Base-by-base conservation (phyloP, 2,797 vertebrate genomes). In the Melanotaenia nigrans region DNA sequence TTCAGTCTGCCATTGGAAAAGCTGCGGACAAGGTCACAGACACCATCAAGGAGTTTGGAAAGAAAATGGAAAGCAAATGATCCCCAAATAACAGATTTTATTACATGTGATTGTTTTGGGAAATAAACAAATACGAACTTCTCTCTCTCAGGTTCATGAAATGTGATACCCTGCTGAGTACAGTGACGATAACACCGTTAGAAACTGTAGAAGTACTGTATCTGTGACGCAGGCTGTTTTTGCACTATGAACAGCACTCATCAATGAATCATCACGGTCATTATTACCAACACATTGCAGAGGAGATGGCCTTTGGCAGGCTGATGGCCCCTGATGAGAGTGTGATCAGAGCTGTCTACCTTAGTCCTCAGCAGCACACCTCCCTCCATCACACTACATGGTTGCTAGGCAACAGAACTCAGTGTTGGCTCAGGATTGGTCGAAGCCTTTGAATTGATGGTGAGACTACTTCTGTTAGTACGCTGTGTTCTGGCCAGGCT, bases 391-490 rank as follows among this genome's bases (percentile, higher is more conserved):
- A 79, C 87, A 90, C 84, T 69, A 86, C 57, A 58, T 0, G 68
- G 96, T 97, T 96, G 96, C 96, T 92, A 95, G 89, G 96, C 92
- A 97, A 96, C 96, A 89, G 83, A 90, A 88, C 94, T 94, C 92
- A 76, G 90, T 70, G 81, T 84, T 79, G 65, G 83, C 82, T 71
- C 35, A 78, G 69, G 91, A 94, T 95, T 94, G 94, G 89, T 87
- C 85, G 92, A 87, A 78, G 81, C 87, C 71, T 88, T 85, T 81
- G 90, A 91, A 90, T 89, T 88, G 87, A 87, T 82, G 76, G 84
- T 82, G 89, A 92, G 88, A 89, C 90, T 86, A 81, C 85, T 79
- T 89, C 80, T 84, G 82, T 79, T 83, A 78, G 92, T 79, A 92
- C 92, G 86, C 30, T 0, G 66, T 89, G 91, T 93, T 88, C 90